phyloP scores from a whole-genome alignment of 2,797 vertebrate genomes.

The Acipenser oxyrinchus region DNA sequence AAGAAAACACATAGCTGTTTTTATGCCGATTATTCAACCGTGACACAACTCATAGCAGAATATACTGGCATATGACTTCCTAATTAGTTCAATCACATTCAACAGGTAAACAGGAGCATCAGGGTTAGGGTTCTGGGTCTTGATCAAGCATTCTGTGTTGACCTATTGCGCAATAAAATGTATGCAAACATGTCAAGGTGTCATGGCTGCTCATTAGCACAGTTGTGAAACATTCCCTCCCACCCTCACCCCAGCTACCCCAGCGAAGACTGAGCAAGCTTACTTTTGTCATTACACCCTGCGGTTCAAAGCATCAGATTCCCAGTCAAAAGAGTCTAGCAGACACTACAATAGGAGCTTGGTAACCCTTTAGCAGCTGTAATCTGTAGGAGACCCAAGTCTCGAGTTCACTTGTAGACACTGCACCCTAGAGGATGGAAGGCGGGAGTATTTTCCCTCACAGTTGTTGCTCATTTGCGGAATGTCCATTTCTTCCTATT shows the following conservation, averaged over 20 bases:
- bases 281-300: slow-evolving; percentile 8
- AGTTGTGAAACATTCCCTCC: slow-evolving; percentile 13
- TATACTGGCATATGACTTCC: slow-evolving; percentile 29
- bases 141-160: slow-evolving; percentile 31
- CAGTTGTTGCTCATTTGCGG: background rate
- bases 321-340: background rate
- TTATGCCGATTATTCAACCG: no score
- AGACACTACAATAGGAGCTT: background rate
- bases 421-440: slow-evolving; percentile 39
- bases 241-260: background rate
- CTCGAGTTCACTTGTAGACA: slow-evolving; percentile 31
- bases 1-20: no score
- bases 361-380: background rate
- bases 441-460: background rate
- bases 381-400: slow-evolving; percentile 1
- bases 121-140: slow-evolving; percentile 32
- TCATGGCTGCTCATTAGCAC: slow-evolving; percentile 30
- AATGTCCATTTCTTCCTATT: background rate
- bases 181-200: slow-evolving; percentile 27
- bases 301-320: slow-evolving; percentile 8
- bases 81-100: slow-evolving; percentile 42
- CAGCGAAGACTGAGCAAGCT: background rate
- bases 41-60: no score
- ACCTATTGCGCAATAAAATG: slow-evolving; percentile 35
- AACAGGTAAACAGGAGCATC: slow-evolving; percentile 32